Base-by-base conservation (phyloP, 2,113 vertebrate species). In the Ovis canadensis region DNA sequence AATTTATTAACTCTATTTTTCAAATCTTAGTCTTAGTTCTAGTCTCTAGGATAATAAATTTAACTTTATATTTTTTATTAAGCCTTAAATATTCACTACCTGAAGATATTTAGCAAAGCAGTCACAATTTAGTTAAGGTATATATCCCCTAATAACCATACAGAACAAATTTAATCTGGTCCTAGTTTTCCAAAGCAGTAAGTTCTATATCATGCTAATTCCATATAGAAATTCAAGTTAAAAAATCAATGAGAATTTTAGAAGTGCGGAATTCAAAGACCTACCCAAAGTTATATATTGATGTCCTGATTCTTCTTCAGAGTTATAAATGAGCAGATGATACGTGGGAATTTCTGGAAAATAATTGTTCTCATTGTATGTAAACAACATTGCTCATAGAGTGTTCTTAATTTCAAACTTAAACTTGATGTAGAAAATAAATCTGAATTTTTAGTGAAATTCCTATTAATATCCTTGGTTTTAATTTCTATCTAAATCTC, bases 1-100 rank as follows among this genome's bases (percentile, higher is more conserved):
- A 98, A 98, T 98, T 98, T 98, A 98, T 98, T 98, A 97, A 97
- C 97, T 98, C 82, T 54, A 88, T 97, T 98, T 97, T 97, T 74
- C 77, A 94, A 80, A 36, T 93, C 89, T 93, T 87, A 84, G 59
- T 90, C 74, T 10, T 87, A 67, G 21, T 60, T 96, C 77, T 92
- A n/a, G 4, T 25, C n/a, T 94, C 43, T n/a, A 95, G 60, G 90
- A 93, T 87, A 96, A 74, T 94, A 94, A 80, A 33, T 97, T 93
- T 94, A 57, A 89, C 43, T 95, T 94, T 88, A 81, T 88, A 78
- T 85, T 86, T 25, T 91, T 95, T 86, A 29, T 93, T 96, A 98
- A 94, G 86, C 82, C 86, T 95, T 89, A 59, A 31, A 21, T 90
- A 60, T 40, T 93, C 83, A 91, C 60, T 59, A 64, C 7, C 43